Percentiles rank a stretch among this genome's conserved stretches.
Conservation (phyloP, 2,888 invertebrate species). For the Drosophila robusta region DNA sequence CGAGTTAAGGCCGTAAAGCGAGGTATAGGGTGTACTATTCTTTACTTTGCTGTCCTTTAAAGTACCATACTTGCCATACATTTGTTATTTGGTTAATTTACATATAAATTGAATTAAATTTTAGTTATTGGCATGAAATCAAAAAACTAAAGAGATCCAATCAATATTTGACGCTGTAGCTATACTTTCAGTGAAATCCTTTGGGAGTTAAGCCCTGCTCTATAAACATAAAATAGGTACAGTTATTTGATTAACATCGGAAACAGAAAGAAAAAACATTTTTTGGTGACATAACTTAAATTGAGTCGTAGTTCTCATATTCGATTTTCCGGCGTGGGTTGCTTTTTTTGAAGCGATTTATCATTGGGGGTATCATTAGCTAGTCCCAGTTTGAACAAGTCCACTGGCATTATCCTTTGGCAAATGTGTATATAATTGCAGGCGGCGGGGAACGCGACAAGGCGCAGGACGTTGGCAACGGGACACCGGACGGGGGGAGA, state of each 20-base stretch:
- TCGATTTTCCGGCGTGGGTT: conserved; percentile 16
- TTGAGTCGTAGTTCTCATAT: neutral
- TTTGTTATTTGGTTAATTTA: neutral
- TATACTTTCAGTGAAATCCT: conserved; percentile 4
- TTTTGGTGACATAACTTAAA: conserved; percentile 34
- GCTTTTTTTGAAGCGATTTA: conserved; percentile 64
- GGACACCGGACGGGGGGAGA: neutral
- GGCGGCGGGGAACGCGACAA: conserved; percentile 25
- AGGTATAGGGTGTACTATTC: too few relatives aligned
- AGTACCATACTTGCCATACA: too few relatives aligned
- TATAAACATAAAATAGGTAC: conserved; percentile 6
- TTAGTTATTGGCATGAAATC: too few relatives aligned
- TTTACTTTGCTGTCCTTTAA: too few relatives aligned
- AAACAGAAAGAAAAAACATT: neutral
- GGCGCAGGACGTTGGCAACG: neutral
- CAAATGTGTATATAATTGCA: conserved; percentile 81
- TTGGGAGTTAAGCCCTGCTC: neutral
- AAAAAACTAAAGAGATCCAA: too few relatives aligned
- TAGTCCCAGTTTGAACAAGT: conserved; percentile 16
- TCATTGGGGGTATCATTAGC: conserved; percentile 64
- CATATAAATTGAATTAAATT: too few relatives aligned
- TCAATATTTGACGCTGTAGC: conserved; percentile 1
- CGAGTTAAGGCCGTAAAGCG: too few relatives aligned
- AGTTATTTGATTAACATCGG: neutral
- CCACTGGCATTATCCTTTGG: conserved; percentile 66